These are phyloP conservation scores for Psilopsiagon aymara DNA, from an alignment of 2,113 vertebrate genomes.

Conservation along the genomic window DNA sequence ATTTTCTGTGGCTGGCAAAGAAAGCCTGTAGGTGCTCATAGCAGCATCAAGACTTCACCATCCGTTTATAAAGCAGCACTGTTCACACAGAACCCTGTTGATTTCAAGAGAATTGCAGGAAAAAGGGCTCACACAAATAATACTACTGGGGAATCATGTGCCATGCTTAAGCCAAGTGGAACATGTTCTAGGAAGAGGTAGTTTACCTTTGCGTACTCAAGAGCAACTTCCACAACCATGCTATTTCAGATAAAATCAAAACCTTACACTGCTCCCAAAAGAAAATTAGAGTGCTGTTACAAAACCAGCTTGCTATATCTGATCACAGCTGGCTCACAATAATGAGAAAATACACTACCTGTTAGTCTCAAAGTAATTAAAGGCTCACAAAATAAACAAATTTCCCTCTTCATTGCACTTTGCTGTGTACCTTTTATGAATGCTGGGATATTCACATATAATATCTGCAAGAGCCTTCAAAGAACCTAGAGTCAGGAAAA, in stretches of 20 bases:
- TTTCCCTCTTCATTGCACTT: neutral
- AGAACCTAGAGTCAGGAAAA: conserved; percentile 80
- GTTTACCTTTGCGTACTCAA: neutral
- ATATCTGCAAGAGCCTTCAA: conserved; percentile 91
- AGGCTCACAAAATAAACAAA: neutral
- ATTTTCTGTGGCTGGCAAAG: neutral
- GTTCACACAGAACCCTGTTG: neutral
- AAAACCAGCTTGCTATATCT: neutral
- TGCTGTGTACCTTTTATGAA: conserved; percentile 87
- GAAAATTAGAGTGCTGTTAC: neutral
- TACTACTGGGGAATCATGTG: neutral
- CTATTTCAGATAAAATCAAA: neutral
- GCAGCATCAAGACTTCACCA: neutral
- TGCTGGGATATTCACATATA: conserved; percentile 91
- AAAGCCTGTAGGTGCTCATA: neutral
- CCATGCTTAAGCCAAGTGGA: neutral
- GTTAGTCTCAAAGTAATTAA: neutral
- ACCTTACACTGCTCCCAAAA: neutral
- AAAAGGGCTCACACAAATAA: neutral
- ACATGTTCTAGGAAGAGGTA: neutral
- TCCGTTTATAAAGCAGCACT: neutral
- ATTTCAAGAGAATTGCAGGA: neutral
- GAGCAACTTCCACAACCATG: neutral
- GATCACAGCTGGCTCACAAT: neutral
- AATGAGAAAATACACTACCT: neutral